phyloP scores from a whole-genome alignment of 2,888 invertebrate genomes.

The Drosophila melanosoma region DNA sequence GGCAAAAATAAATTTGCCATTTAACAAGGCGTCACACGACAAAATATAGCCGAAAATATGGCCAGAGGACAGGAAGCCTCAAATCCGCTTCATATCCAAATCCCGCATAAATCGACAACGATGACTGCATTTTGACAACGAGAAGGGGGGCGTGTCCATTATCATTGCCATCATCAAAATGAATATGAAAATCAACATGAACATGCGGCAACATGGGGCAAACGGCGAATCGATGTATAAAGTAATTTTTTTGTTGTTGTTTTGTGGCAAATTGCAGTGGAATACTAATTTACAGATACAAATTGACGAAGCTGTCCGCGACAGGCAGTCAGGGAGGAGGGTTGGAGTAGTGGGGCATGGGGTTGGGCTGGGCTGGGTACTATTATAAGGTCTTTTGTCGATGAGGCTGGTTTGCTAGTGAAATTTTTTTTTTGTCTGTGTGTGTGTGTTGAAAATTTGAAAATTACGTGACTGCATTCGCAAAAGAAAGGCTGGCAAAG shows the following conservation, averaged over 20 bases:
- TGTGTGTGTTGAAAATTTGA: constrained; percentile 76
- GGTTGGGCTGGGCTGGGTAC: not conserved
- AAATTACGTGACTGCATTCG: constrained; percentile 80
- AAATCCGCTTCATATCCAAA: constrained; percentile 42
- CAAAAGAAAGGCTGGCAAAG: constrained; percentile 69
- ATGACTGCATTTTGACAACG: constrained; percentile 31
- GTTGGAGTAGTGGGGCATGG: not conserved
- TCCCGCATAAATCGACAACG: constrained; percentile 63
- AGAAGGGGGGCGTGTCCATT: constrained; percentile 27
- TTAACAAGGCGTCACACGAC: constrained; percentile 50
- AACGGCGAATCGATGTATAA: constrained; percentile 60
- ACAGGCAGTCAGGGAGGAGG: constrained; percentile 43
- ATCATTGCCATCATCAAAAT: constrained; percentile 30
- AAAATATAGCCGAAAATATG: constrained; percentile 47
- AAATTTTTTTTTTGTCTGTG: constrained; percentile 58
- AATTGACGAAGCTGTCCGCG: constrained; percentile 68
- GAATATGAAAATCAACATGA: constrained; percentile 33
- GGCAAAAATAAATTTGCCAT: constrained; percentile 60
- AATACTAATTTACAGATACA: constrained; percentile 81
- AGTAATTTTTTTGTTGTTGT: constrained; percentile 57
- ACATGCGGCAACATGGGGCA: constrained; percentile 21
- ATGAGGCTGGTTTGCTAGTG: constrained; percentile 32
- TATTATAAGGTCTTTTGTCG: constrained; percentile 21
- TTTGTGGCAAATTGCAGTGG: constrained; percentile 77
- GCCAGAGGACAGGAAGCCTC: constrained; percentile 26